A percentile compares a stretch with the other conserved stretches of the same genome.
phyloP scores from a whole-genome alignment of 2,888 invertebrate species.

The Trichacis sp. region DNA sequence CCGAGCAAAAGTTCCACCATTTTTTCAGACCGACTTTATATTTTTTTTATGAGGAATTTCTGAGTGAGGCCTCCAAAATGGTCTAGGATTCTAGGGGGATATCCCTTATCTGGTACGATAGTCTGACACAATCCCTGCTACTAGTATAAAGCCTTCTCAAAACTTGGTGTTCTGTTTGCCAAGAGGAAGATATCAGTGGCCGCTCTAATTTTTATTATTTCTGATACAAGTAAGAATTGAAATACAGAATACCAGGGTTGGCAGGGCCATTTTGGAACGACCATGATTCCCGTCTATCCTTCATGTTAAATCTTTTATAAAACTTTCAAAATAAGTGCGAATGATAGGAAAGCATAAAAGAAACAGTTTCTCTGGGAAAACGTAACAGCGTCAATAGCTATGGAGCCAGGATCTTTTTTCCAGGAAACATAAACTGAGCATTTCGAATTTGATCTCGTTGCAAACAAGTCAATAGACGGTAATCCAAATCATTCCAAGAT shows the following conservation, averaged over 20 bases:
- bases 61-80: too few relatives aligned
- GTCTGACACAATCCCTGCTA: constrained; percentile 16
- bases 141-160: constrained; percentile 12
- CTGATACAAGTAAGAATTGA: too few relatives aligned
- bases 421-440: constrained; percentile 29
- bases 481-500: constrained; percentile 9
- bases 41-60: too few relatives aligned
- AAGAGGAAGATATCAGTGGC: neutral
- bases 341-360: constrained; percentile 40
- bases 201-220: too few relatives aligned
- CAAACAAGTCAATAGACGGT: constrained; percentile 36
- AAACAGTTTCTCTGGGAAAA: constrained; percentile 15
- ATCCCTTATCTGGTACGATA: constrained; percentile 6
- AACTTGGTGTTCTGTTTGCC: neutral
- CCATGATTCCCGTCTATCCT: constrained; percentile 14
- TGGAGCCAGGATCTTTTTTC: constrained; percentile 29
- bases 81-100: constrained; percentile 16
- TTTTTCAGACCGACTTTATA: too few relatives aligned
- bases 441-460: constrained; percentile 23
- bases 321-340: constrained; percentile 17
- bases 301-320: too few relatives aligned
- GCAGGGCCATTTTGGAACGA: too few relatives aligned
- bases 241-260: constrained; percentile 30
- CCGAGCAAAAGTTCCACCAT: too few relatives aligned
- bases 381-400: constrained; percentile 31